These are phyloP conservation scores for Schizothorax lantsangensis DNA, from an alignment of 2,797 vertebrate genomes.

Conservation along the genomic window DNA sequence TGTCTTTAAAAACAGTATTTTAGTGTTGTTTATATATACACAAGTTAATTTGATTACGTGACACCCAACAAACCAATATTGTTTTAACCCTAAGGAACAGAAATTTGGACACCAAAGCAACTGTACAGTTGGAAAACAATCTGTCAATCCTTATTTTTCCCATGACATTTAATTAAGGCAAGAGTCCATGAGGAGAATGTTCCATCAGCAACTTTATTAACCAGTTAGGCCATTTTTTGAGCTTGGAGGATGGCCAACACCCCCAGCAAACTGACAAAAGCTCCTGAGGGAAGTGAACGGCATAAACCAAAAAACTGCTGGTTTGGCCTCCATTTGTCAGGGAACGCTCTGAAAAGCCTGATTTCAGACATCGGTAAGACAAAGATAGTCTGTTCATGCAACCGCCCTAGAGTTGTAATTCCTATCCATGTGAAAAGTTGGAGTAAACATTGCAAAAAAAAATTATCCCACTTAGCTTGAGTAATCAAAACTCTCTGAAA, in stretches of 20 bases:
- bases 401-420: conserved; percentile 59
- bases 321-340: conserved; percentile 16
- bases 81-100: not conserved
- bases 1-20: not conserved
- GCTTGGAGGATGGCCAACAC: conserved; percentile 40
- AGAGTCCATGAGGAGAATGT: conserved; percentile 53
- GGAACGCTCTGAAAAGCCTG: not conserved
- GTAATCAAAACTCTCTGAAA: conserved; percentile 18
- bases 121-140: conserved; percentile 22
- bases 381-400: conserved; percentile 64
- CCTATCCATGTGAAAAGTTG: conserved; percentile 60
- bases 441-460: conserved; percentile 17
- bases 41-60: conserved; percentile 58
- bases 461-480: not conserved
- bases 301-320: not conserved
- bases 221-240: conserved; percentile 13
- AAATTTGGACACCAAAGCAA: not conserved
- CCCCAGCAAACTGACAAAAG: conserved; percentile 26
- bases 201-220: conserved; percentile 48
- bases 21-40: not conserved
- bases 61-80: conserved; percentile 21
- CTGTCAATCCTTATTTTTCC: conserved; percentile 57
- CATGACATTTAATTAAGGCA: conserved; percentile 66
- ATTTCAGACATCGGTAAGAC: conserved; percentile 55
- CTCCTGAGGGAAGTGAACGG: not conserved